Evolutionary conservation across 2,797 vertebrate species (phyloP), one percentile per base, ranked within the genome.

Genomic region (Lagocephalus sceleratus): DNA sequence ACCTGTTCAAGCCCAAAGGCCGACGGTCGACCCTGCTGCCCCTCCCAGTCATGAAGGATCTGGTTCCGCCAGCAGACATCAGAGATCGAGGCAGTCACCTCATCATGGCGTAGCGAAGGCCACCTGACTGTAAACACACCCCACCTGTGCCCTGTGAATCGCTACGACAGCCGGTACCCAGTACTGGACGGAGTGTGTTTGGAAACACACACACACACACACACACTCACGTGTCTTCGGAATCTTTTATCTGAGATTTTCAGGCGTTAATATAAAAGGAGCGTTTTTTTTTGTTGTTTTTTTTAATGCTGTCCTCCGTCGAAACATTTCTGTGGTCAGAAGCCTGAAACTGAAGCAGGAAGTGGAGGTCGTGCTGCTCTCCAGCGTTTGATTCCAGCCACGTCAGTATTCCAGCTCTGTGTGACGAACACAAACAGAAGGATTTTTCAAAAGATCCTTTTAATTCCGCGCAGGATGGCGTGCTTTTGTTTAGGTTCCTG

Each of bases 1-100:
- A 98, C 84, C 90, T 98, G 84, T 95, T 98, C 85, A 94, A 92
- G 58, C 83, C 87, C 47, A 94, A 92, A 88, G 89, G 78, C 6
- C 88, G 92, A 48, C 87, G 87, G 29, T 90, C 90, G 16, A 75
- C 87, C 54, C 75, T 91, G 10, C 75, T 87, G 2, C 78, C 91
- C 4, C 60, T 82, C 5, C 84, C 82, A 2, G 90, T 94, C 73
- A 91, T 92, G 83, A 95, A 92, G 83, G 95, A 97, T 22, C 90
- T 94, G 11, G 85, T 94, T 56, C 93, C 94, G 40, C 79, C 91
- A 23, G 92, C 91, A 75, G 95, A 97, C 86, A 92, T 94, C 76
- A 93, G 94, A 63, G 94, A 97, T 60, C 85, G 95, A 57, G 94
- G 92, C 87, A 96, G 91, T 71, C 94, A 93, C 71, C 93, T 96